Evolutionary conservation across 2,113 vertebrate genomes (phyloP), one percentile per base, ranked within the genome.

Genomic region (Dolichotis patagonum): DNA sequence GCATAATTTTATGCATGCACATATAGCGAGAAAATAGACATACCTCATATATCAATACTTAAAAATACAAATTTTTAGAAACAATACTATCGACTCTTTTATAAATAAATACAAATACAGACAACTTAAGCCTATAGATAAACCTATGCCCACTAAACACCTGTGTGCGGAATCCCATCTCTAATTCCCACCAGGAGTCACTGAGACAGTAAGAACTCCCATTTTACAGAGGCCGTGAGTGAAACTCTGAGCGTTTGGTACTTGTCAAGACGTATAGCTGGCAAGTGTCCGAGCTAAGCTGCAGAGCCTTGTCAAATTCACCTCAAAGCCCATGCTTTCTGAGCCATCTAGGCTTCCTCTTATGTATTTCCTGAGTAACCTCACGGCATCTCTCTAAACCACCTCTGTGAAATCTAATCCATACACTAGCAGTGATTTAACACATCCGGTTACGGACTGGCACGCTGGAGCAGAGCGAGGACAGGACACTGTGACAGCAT

Each of bases 81-180:
- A 84, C 3, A 91, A 49, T 43, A 52, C 4, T 67, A 52, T 3
- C 10, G 90, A 65, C 28, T 73, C 6, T 54, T 87, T 91, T 88
- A 60, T 35, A 90, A 93, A 43, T 58, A 62, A 5, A 58, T 0
- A 4, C 28, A 38, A 17, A 38, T 41, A 41, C 12, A 49, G 26
- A 65, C 63, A 89, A 75, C 6, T 13, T 69, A 77, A 83, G 14
- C 43, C 6, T 35, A 69, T 30, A 3, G 11, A n/a, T 38, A 89
- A 82, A 35, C 9, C 19, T 30, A 0, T 65, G 41, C 52, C 75
- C 85, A 91, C 43, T 14, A 84, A 82, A 91, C 3, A 63, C 7
- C 28, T 60, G 22, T 16, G 3, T 0, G 8, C 3, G 32, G 2
- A 1, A 4, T 67, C 26, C 0, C 0, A 75, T 46, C 58, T 28